A percentile compares a stretch with the other conserved stretches of the same genome.
phyloP scores from a whole-genome alignment of 1,140 invertebrate genomes.

The Reticulitermes speratus region DNA sequence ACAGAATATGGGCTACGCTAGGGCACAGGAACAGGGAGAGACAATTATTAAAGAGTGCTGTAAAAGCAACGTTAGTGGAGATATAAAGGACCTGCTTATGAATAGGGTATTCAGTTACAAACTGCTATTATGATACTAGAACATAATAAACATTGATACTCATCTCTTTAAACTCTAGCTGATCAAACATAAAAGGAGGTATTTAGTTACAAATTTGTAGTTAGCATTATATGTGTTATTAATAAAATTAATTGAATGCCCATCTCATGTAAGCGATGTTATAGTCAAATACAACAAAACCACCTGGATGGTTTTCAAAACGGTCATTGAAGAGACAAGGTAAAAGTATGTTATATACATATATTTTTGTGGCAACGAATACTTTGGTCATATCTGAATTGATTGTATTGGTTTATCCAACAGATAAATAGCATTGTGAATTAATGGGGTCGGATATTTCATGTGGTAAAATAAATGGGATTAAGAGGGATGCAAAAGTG shows the following conservation, averaged over 20 bases:
- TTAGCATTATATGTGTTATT: neutral
- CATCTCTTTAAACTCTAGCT: neutral
- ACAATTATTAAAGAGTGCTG: too few relatives aligned
- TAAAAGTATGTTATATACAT: neutral
- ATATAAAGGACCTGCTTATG: neutral
- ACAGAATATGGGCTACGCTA: too few relatives aligned
- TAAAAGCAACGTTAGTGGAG: too few relatives aligned
- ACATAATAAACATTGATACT: neutral
- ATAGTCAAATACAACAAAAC: neutral
- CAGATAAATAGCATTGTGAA: neutral
- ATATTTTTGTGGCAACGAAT: neutral
- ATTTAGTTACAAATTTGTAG: neutral
- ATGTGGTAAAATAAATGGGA: constrained; percentile 4
- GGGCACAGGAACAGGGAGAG: too few relatives aligned
- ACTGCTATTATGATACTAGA: neutral
- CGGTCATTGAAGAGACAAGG: neutral
- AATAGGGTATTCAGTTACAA: neutral
- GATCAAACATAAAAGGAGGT: neutral
- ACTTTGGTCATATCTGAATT: neutral
- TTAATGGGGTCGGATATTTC: neutral
- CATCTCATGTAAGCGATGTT: neutral
- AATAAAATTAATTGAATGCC: neutral
- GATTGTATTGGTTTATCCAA: neutral
- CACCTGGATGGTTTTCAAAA: neutral
- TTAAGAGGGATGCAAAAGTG: neutral